A percentile compares a stretch with the other conserved stretches of the same genome.
phyloP scores from a whole-genome alignment of 2,888 invertebrate genomes.

The Phlogophora meticulosa region DNA sequence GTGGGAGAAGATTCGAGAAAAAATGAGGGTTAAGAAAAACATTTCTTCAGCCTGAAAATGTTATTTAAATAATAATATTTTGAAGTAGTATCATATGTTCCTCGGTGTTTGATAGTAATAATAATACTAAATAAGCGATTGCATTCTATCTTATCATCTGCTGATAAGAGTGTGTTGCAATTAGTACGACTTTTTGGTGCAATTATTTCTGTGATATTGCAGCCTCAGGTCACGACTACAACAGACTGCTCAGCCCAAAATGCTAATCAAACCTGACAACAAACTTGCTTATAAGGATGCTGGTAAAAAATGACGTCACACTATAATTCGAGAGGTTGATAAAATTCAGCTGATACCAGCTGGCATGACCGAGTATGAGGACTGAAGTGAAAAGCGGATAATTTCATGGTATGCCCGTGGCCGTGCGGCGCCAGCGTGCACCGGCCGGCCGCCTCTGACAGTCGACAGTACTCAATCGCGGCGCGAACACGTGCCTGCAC shows the following conservation, averaged over 20 bases:
- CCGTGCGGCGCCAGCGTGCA: too few relatives aligned
- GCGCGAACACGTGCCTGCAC: conserved; percentile 54
- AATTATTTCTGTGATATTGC: background rate
- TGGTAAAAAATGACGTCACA: background rate
- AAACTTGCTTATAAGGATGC: background rate
- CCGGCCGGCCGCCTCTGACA: conserved; percentile 21
- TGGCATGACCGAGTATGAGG: too few relatives aligned
- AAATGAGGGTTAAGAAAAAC: too few relatives aligned
- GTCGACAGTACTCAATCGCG: conserved; percentile 50
- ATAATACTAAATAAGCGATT: background rate
- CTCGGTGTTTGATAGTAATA: background rate
- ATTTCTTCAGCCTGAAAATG: too few relatives aligned
- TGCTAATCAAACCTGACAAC: background rate
- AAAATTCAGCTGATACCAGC: conserved; percentile 21
- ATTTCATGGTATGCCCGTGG: conserved; percentile 52
- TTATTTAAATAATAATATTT: too few relatives aligned
- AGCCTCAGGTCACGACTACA: background rate
- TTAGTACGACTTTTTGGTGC: background rate
- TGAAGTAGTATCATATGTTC: background rate
- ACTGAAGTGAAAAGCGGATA: conserved; percentile 51
- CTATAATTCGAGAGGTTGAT: background rate
- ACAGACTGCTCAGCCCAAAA: too few relatives aligned
- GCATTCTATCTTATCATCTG: conserved; percentile 11
- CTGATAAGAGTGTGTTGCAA: background rate
- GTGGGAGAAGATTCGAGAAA: too few relatives aligned